A percentile compares a stretch with the other conserved stretches of the same genome.
Evolutionary conservation across 2,888 invertebrate species (phyloP).

Genomic region (Ctena decussata): DNA sequence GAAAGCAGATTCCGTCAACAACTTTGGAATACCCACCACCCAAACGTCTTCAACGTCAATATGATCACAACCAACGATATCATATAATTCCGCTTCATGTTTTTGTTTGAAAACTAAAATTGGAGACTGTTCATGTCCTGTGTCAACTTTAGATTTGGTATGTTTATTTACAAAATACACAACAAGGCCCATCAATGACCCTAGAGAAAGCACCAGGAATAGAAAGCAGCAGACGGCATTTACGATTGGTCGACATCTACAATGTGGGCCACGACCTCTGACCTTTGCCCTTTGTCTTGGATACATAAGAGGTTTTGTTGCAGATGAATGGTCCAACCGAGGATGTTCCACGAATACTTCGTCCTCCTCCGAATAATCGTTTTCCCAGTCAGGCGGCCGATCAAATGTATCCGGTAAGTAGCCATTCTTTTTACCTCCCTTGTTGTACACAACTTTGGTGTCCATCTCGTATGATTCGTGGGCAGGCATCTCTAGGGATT

Average conservation of each 20-base stretch:
- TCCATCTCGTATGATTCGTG: slow-evolving; percentile 34
- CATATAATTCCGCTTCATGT: slow-evolving; percentile 53
- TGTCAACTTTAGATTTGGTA: slow-evolving; percentile 24
- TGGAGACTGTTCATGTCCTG: not conserved
- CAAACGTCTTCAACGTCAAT: slow-evolving; percentile 90
- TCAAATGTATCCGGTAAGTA: slow-evolving; percentile 69
- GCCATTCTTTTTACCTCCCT: slow-evolving; percentile 64
- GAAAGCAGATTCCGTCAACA: slow-evolving; percentile 92
- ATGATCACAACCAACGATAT: slow-evolving; percentile 89
- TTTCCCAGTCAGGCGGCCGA: slow-evolving; percentile 67
- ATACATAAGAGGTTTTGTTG: slow-evolving; percentile 81
- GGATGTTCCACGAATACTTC: slow-evolving; percentile 80
- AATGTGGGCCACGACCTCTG: slow-evolving; percentile 72
- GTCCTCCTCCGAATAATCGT: slow-evolving; percentile 78
- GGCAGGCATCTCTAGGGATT: too few relatives aligned
- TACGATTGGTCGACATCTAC: slow-evolving; percentile 73
- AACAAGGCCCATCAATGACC: slow-evolving; percentile 75
- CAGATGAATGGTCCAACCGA: slow-evolving; percentile 67
- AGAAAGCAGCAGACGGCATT: slow-evolving; percentile 78
- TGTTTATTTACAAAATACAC: slow-evolving; percentile 79
- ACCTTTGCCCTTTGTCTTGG: slow-evolving; percentile 74
- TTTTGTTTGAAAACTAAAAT: slow-evolving; percentile 18
- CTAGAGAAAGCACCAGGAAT: slow-evolving; percentile 73
- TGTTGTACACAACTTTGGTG: slow-evolving; percentile 58
- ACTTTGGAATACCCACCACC: slow-evolving; percentile 91